A percentile compares a stretch with the other conserved stretches of the same genome.
phyloP scores from a whole-genome alignment of 2,797 vertebrate genomes.

The Chiroxiphia lanceolata region DNA sequence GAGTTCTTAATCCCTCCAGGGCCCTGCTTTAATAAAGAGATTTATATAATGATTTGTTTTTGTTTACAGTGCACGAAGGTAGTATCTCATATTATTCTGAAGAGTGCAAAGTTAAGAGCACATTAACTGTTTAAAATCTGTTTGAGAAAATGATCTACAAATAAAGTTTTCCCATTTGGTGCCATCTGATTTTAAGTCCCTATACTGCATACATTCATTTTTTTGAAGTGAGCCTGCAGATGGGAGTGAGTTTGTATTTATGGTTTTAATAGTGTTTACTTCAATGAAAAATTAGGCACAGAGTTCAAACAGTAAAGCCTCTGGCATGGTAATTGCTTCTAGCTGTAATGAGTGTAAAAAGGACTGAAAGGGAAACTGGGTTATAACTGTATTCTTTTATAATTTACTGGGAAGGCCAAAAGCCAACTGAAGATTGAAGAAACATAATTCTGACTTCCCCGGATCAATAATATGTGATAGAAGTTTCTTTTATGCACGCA shows the following conservation, averaged over 20 bases:
- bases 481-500: slow-evolving; percentile 34
- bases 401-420: not conserved
- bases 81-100: not conserved
- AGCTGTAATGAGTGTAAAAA: not conserved
- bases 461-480: not conserved
- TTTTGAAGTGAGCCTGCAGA: not conserved
- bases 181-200: not conserved
- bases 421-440: not conserved
- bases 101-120: not conserved
- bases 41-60: slow-evolving; percentile 4
- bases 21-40: not conserved
- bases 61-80: not conserved
- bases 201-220: fast-evolving
- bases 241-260: not conserved
- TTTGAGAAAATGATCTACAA: not conserved
- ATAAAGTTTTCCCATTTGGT: not conserved
- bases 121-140: not conserved
- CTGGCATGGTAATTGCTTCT: not conserved
- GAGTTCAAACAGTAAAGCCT: not conserved
- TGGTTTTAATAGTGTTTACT: not conserved
- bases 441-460: slow-evolving; percentile 2
- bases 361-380: not conserved
- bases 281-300: not conserved
- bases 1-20: not conserved
- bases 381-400: not conserved